phyloP scores from a whole-genome alignment of 2,888 invertebrate genomes.

The Phaonia tiefii region DNA sequence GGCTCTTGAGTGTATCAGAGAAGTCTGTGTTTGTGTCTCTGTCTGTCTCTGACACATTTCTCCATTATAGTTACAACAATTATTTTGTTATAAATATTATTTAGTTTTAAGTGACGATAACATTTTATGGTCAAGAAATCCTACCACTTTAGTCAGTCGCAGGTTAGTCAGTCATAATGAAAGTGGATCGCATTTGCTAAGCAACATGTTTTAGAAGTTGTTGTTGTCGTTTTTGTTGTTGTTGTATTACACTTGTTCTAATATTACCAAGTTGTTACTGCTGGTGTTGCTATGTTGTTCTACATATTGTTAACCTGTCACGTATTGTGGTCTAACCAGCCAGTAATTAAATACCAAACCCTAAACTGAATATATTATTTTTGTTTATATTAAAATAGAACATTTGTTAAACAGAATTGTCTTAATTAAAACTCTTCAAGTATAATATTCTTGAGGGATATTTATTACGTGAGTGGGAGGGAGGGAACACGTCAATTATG shows the following conservation, averaged over 20 bases:
- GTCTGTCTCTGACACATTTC: conserved; percentile 3
- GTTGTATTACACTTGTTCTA: too few species aligned
- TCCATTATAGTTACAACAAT: conserved; percentile 12
- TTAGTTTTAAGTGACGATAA: conserved; percentile 18
- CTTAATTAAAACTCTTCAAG: too few species aligned
- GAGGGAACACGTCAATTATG: too few species aligned
- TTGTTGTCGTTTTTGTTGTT: conserved; percentile 4
- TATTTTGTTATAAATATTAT: conserved; percentile 25
- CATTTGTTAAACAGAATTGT: too few species aligned
- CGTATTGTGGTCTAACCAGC: background rate
- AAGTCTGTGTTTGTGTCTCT: background rate
- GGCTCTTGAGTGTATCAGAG: background rate
- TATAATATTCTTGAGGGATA: too few species aligned
- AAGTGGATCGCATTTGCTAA: conserved; percentile 20
- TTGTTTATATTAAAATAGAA: too few species aligned
- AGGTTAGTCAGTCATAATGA: background rate
- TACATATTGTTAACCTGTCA: background rate
- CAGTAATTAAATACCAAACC: too few species aligned
- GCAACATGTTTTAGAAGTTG: conserved; percentile 4
- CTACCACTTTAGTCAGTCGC: too few species aligned
- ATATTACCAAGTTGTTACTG: too few species aligned
- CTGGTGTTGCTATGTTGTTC: background rate
- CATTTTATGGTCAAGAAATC: background rate
- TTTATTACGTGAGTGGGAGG: too few species aligned
- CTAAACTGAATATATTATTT: too few species aligned